Percentiles rank a stretch among this genome's conserved stretches.
These are phyloP conservation scores for Cosmia pyralina DNA, from an alignment of 2,888 invertebrate genomes.

Conservation along the genomic window DNA sequence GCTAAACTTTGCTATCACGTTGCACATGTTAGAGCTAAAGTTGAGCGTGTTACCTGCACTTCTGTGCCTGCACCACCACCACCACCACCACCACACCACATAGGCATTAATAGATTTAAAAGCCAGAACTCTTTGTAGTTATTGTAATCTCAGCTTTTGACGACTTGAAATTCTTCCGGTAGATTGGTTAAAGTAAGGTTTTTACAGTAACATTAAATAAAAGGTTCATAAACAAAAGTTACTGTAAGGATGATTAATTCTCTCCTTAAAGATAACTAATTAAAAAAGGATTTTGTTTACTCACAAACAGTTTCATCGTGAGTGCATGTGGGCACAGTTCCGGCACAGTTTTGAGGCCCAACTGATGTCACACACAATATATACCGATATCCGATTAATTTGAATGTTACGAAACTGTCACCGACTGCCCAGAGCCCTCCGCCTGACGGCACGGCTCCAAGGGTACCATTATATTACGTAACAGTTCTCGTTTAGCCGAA, in stretches of 20 bases:
- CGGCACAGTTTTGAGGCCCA: slow-evolving; percentile 61
- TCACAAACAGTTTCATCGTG: slow-evolving; percentile 79
- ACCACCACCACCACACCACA: too few relatives aligned
- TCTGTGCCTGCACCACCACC: too few relatives aligned
- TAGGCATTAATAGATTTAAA: neutral
- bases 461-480: slow-evolving; percentile 39
- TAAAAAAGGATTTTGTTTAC: slow-evolving; percentile 58
- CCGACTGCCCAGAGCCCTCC: slow-evolving; percentile 42
- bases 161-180: neutral
- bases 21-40: too few relatives aligned
- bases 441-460: slow-evolving; percentile 43
- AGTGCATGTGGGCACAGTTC: slow-evolving; percentile 46
- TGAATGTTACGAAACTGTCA: slow-evolving; percentile 65
- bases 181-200: too few relatives aligned
- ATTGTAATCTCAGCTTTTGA: neutral
- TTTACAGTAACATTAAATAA: too few relatives aligned
- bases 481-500: slow-evolving; percentile 40
- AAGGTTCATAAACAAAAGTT: too few relatives aligned
- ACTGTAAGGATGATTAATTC: too few relatives aligned
- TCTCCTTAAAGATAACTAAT: neutral
- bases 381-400: slow-evolving; percentile 67
- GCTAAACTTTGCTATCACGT: too few relatives aligned
- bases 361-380: slow-evolving; percentile 64
- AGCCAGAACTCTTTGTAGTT: neutral
- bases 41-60: too few relatives aligned